A percentile compares a stretch with the other conserved stretches of the same genome.
Conservation (phyloP, 2,888 invertebrate species). For the Tenodera sinensis region DNA sequence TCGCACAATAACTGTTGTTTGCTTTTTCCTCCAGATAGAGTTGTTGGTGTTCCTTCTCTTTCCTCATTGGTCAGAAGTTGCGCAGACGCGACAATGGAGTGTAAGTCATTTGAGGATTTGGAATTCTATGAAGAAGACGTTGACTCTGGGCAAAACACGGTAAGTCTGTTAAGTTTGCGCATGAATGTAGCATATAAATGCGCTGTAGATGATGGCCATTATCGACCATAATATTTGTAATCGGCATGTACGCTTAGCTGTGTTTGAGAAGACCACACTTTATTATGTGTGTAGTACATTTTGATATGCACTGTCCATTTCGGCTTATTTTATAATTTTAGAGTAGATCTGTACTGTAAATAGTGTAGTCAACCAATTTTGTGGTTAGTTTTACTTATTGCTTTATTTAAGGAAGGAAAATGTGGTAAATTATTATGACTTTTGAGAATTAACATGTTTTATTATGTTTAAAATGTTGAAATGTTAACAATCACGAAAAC, state of each 20-base stretch:
- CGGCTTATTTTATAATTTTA: not conserved
- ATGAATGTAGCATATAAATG: not conserved
- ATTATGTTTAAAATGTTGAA: not conserved
- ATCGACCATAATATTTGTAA: not conserved
- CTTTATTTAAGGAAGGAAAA: not conserved
- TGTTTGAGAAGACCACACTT: not conserved
- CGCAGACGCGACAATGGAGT: not conserved
- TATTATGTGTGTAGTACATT: not conserved
- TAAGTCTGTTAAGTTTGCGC: not conserved
- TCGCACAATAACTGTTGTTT: not conserved
- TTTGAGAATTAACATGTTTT: not conserved
- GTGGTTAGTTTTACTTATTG: not conserved
- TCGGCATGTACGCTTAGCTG: not conserved
- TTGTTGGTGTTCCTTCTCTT: not conserved
- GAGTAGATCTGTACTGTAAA: not conserved
- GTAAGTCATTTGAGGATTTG: not conserved
- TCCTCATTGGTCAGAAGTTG: not conserved
- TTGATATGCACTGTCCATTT: not conserved
- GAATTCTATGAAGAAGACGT: not conserved
- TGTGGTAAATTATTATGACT: not conserved
- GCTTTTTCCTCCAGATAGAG: not conserved
- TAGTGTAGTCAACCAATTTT: not conserved
- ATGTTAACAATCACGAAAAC: not conserved
- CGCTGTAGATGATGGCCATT: not conserved
- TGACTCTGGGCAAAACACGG: not conserved